Conservation (phyloP, 2,888 invertebrate species). For the Pharmacophagus antenor region DNA sequence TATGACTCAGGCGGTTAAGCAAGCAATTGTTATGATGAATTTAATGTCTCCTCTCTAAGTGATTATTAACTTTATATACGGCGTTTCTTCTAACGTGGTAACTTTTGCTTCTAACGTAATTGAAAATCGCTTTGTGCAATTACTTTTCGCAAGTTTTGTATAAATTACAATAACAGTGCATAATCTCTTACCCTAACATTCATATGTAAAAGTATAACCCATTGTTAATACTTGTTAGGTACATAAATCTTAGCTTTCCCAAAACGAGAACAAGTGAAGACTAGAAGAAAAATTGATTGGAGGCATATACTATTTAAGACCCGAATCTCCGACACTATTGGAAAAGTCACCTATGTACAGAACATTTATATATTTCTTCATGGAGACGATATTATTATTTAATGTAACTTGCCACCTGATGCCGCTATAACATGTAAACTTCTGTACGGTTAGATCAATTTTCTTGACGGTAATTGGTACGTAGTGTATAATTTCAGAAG, state of each 20-base stretch:
- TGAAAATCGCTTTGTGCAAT: no score
- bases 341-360: no score
- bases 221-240: no score
- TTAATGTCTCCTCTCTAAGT: slow-evolving; percentile 61
- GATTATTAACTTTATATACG: slow-evolving; percentile 58
- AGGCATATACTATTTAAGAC: no score
- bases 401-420: background rate
- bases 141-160: no score
- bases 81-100: slow-evolving; percentile 46
- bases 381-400: background rate
- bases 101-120: slow-evolving; percentile 7
- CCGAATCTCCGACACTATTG: no score
- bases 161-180: background rate
- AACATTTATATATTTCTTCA: no score
- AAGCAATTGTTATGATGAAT: slow-evolving; percentile 63
- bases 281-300: no score
- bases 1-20: slow-evolving; percentile 51
- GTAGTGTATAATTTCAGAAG: background rate
- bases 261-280: no score
- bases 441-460: background rate
- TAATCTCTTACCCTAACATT: background rate
- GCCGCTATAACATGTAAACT: background rate
- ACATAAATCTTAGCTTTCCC: no score
- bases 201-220: no score
- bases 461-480: background rate